Base-by-base conservation (phyloP, 2,113 vertebrate species). In the Herpetotheres cachinnans region DNA sequence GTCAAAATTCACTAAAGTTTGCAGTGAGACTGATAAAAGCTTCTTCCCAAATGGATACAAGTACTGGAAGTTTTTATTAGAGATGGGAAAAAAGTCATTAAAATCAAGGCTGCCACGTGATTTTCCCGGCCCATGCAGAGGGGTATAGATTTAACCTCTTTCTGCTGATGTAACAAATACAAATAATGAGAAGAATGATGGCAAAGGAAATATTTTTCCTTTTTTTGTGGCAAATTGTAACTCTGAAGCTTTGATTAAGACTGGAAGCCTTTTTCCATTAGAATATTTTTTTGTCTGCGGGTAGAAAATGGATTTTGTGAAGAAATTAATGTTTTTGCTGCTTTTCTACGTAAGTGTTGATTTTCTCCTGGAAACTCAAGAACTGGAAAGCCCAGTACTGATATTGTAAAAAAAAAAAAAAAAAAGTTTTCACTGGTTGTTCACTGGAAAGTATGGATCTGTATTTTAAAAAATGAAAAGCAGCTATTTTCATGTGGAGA, bases 161-260 rank as follows among this genome's bases (percentile, higher is more conserved):
- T 93, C 59, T 78, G 15, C 19, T 78, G 7, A 36, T 32, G 8
- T 56, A 77, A 55, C 4, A 22, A 66, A 74, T 52, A 11, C 7
- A 89, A 65, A 59, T 38, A 71, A 71, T 47, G 32, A 67, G 10
- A 69, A 79, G 36, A 80, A 47, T 4, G 20, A 46, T 13, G 19
- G 16, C 15, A 66, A 66, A 65, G 2, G 3, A 40, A 3, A 2
- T 34, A 47, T 30, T 50, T 56, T 12, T 1, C 6, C 10, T 5
- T 36, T 27, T 70, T 58, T 71, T 19, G 9, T 62, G 59, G 12
- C 12, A 81, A 74, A 55, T 67, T 3, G 11, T 71, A 58, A 2
- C 7, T 72, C 40, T 83, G 20, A 81, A 81, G 11, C 20, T 72
- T 72, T 72, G 29, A 13, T 56, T 66, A 63, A 71, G 13, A 46